These are phyloP conservation scores for Dromaius novaehollandiae DNA, from an alignment of 2,113 vertebrate genomes.

Conservation along the genomic window DNA sequence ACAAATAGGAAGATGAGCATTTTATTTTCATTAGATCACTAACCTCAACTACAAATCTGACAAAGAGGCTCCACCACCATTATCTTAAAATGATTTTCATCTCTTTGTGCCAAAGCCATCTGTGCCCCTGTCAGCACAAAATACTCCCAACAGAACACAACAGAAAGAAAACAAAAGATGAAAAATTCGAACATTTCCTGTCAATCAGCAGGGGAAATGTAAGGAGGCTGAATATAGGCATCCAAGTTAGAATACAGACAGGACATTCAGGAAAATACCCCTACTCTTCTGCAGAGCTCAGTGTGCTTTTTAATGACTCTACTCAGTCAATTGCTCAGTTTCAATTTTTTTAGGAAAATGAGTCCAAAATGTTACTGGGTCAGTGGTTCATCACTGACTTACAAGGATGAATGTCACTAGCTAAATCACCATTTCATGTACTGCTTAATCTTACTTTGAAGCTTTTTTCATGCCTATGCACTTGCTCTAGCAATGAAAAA, in stretches of 20 bases:
- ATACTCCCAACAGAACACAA: neutral
- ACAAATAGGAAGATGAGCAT: neutral
- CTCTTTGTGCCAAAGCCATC: neutral
- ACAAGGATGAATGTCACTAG: neutral
- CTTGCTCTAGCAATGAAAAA: neutral
- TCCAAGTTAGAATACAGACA: neutral
- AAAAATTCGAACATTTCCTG: neutral
- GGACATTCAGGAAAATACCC: neutral
- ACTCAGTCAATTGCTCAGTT: neutral
- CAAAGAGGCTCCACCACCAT: neutral
- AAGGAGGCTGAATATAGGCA: neutral
- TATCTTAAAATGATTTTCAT: neutral
- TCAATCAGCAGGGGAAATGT: neutral
- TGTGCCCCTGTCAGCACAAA: neutral
- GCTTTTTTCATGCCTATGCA: neutral
- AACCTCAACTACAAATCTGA: neutral
- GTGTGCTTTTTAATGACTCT: neutral
- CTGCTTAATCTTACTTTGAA: neutral
- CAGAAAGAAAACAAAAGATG: neutral
- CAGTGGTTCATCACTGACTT: neutral
- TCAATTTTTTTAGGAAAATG: neutral
- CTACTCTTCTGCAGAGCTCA: neutral
- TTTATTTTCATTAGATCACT: neutral
- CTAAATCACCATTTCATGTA: neutral
- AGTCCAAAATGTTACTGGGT: neutral